Base-by-base conservation (phyloP, 2,797 vertebrate species). In the Helostoma temminkii region DNA sequence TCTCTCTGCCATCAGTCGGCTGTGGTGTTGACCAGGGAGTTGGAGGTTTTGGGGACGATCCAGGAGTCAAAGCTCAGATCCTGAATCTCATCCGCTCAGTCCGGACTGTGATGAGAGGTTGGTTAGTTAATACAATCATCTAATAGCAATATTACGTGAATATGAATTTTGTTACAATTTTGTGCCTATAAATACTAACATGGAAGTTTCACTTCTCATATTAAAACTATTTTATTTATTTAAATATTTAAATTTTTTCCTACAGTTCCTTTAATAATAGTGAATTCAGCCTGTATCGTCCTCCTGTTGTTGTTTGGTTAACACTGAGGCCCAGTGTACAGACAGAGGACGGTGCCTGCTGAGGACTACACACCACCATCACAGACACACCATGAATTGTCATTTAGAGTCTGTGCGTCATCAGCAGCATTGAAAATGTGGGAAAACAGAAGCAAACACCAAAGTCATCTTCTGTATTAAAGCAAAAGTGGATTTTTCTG, bases 21-120 rank as follows among this genome's bases (percentile, higher is more conserved):
- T 98, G 96, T 95, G 96, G 96, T 62, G 94, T 94, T 0, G 97
- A 98, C 5, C 97, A 99, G 74, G 94, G 96, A 45, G 95, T 97
- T 52, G 96, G 96, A 69, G 98, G 97, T 57, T 98, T 98, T 54
- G 97, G 96, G 84, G 97, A 98, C 67, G 97, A 98, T 70, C 97
- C 96, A 28, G 96, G 96, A 83, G 86, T 99, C 88, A 99, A 97
- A 93, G 96, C 95, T 18, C 97, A 98, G 82, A 77, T 98, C 42
- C 94, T 93, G 60, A 97, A 96, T 61, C 96, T 99, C 16, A 94
- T 98, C 85, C 96, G 96, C 76, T 98, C 97, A 0, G 90, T 99
- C 73, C 92, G 96, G 81, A 98, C 96, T 0, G 95, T 99, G 62
- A 98, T 99, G 97, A 95, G 97, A 96, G 95, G 98, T 98, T 10